A percentile compares a stretch with the other conserved stretches of the same genome.
These are phyloP conservation scores for Pyrrhosoma nymphula DNA, from an alignment of 2,888 invertebrate genomes.

Conservation along the genomic window DNA sequence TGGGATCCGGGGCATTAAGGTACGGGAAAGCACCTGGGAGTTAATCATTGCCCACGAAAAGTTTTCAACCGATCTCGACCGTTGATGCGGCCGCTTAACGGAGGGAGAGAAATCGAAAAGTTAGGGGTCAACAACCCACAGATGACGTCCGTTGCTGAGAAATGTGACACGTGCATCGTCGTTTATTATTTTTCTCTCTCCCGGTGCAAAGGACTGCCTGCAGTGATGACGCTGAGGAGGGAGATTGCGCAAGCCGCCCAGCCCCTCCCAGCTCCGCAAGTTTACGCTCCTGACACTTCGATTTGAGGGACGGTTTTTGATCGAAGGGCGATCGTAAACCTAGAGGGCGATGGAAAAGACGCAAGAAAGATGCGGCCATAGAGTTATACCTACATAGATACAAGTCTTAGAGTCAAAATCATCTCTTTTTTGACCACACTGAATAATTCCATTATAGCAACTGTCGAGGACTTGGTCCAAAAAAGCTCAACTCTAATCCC, in stretches of 20 bases:
- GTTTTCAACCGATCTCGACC: neutral
- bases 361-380: no score
- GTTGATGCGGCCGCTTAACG: neutral
- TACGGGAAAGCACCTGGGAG: neutral
- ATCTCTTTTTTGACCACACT: no score
- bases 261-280: neutral
- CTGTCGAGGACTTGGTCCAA: no score
- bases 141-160: neutral
- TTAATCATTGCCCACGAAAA: neutral
- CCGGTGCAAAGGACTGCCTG: neutral
- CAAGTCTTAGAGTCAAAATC: no score
- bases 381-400: no score
- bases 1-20: neutral
- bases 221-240: neutral
- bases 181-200: neutral
- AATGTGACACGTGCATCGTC: neutral
- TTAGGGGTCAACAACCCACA: neutral
- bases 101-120: neutral
- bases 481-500: no score
- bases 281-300: neutral
- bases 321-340: neutral
- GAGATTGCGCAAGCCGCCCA: neutral
- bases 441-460: no score
- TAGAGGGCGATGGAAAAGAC: no score
- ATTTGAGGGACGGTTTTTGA: neutral